phyloP scores from a whole-genome alignment of 1,140 invertebrate genomes.

The Eumaeus atala region DNA sequence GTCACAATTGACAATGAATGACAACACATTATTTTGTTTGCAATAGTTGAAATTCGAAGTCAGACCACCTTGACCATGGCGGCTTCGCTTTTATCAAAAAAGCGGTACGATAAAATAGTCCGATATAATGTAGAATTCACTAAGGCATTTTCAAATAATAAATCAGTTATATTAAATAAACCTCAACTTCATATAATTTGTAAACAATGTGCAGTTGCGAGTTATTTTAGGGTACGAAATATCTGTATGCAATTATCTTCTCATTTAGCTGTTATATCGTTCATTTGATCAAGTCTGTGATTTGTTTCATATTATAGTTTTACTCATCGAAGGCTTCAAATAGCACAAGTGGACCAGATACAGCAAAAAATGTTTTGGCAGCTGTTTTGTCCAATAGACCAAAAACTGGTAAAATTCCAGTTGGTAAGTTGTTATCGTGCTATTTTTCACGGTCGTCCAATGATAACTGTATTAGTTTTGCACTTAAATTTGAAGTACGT shows the following conservation, averaged over 20 bases:
- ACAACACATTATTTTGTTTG: no score
- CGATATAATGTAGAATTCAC: constrained; percentile 49
- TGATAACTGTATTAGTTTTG: background rate
- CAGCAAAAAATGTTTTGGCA: constrained; percentile 69
- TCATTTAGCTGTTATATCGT: constrained; percentile 9
- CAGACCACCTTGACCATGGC: constrained; percentile 46
- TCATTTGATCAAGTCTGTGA: constrained; percentile 7
- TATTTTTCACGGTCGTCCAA: background rate
- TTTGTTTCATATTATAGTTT: constrained; percentile 37
- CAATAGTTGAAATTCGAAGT: background rate
- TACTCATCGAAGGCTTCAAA: constrained; percentile 43
- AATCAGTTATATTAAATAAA: constrained; percentile 46
- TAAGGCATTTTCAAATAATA: constrained; percentile 35
- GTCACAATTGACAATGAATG: no score
- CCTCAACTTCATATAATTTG: constrained; percentile 43
- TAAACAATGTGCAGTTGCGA: constrained; percentile 52
- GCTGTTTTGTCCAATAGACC: constrained; percentile 67
- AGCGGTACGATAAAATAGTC: constrained; percentile 53
- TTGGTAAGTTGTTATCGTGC: constrained; percentile 46
- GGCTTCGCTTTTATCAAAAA: constrained; percentile 54
- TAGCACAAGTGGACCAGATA: constrained; percentile 37
- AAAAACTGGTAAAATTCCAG: constrained; percentile 68
- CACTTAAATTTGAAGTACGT: background rate
- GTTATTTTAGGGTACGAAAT: constrained; percentile 47
- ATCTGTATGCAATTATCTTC: background rate